Evolutionary conservation across 2,888 invertebrate species (phyloP).

Genomic region (Danaus chrysippus): DNA sequence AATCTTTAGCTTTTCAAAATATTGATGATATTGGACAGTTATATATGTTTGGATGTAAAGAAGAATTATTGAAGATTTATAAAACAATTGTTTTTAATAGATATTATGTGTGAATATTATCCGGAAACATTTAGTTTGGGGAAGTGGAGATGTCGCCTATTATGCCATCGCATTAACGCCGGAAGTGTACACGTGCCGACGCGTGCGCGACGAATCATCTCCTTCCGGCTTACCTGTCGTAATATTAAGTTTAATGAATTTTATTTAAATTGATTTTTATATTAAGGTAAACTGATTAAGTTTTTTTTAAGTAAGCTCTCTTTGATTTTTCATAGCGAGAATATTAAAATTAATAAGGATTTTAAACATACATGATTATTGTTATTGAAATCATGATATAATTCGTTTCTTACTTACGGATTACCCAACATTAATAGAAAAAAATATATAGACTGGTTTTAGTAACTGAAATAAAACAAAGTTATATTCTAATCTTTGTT

Average conservation of each 20-base stretch:
- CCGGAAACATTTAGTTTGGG: constrained; percentile 39
- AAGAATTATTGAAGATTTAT: too few relatives aligned
- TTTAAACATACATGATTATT: too few relatives aligned
- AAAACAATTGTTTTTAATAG: not conserved
- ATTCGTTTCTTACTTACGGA: too few relatives aligned
- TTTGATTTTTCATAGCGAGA: too few relatives aligned
- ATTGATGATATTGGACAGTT: too few relatives aligned
- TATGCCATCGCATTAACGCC: constrained; percentile 71
- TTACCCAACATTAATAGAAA: too few relatives aligned
- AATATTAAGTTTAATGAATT: not conserved
- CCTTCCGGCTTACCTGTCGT: constrained; percentile 54
- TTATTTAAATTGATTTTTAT: not conserved
- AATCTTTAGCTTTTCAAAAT: not conserved
- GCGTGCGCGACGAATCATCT: constrained; percentile 67
- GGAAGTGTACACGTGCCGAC: constrained; percentile 70
- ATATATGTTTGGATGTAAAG: too few relatives aligned
- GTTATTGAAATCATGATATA: too few relatives aligned
- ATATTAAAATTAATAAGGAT: too few relatives aligned
- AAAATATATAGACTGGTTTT: too few relatives aligned
- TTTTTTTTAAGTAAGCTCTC: not conserved
- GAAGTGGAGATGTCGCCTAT: constrained; percentile 76
- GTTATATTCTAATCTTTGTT: too few relatives aligned
- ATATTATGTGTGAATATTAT: constrained; percentile 19
- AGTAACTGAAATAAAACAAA: too few relatives aligned
- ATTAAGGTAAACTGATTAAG: not conserved